Evolutionary conservation across 2,888 invertebrate species (phyloP).

Genomic region (Cenopis cana): DNA sequence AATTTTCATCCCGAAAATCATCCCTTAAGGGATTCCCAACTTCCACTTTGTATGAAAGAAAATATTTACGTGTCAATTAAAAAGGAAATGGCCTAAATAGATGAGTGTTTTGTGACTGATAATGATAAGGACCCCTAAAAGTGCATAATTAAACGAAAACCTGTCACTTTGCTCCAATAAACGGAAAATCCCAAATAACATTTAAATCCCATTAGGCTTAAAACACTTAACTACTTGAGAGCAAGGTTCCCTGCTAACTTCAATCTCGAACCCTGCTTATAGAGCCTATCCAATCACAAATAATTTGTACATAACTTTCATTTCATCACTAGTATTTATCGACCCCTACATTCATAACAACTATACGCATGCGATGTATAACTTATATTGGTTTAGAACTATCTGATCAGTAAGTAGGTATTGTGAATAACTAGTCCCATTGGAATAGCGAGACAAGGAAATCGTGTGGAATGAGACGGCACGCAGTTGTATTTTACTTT

Average conservation of each 20-base stretch:
- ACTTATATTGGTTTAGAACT: neutral
- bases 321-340: neutral
- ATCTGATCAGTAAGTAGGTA: neutral
- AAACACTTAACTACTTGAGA: slow-evolving; percentile 10
- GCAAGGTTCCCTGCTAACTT: neutral
- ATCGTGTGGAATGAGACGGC: slow-evolving; percentile 42
- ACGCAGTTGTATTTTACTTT: slow-evolving; percentile 43
- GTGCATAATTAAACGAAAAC: neutral
- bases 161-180: neutral
- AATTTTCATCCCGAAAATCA: too few relatives aligned
- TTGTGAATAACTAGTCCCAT: slow-evolving; percentile 3
- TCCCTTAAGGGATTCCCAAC: too few relatives aligned
- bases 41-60: too few relatives aligned
- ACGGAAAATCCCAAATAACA: neutral
- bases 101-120: too few relatives aligned
- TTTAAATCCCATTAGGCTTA: slow-evolving; percentile 16
- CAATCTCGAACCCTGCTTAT: slow-evolving; percentile 13
- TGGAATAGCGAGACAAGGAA: slow-evolving; percentile 33
- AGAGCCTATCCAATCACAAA: neutral
- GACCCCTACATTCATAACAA: neutral
- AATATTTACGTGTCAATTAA: too few relatives aligned
- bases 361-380: neutral
- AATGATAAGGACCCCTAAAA: neutral
- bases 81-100: too few relatives aligned
- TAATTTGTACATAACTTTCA: neutral